These are phyloP conservation scores for Hypotaenidia philippensis DNA, from an alignment of 2,797 vertebrate genomes.

Conservation along the genomic window DNA sequence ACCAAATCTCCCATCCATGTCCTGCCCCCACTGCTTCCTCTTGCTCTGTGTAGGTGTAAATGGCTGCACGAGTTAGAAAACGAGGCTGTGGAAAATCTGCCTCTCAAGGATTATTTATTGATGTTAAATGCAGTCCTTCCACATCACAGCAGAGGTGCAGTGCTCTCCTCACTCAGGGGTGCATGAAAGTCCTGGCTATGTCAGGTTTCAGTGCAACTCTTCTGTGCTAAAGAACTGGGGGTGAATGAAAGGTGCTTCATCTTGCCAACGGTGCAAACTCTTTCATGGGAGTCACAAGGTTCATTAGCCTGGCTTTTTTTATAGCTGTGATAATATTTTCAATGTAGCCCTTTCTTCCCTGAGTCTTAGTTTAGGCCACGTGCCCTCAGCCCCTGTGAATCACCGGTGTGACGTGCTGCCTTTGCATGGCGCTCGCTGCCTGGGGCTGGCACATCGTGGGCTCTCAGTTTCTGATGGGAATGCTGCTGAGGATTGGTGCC, in stretches of 20 bases:
- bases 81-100: neutral
- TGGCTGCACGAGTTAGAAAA: neutral
- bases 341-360: neutral
- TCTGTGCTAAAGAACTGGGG: neutral
- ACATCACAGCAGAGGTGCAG: neutral
- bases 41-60: neutral
- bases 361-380: neutral
- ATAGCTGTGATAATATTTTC: neutral
- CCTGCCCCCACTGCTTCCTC: neutral
- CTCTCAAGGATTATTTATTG: neutral
- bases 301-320: neutral
- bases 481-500: fast-evolving
- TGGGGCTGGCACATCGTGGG: neutral
- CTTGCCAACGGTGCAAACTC: neutral
- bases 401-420: neutral
- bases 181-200: neutral
- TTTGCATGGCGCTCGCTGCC: fast-evolving
- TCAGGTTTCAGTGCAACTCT: neutral
- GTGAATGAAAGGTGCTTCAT: neutral
- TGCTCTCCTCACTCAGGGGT: neutral
- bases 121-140: neutral
- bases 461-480: neutral
- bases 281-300: neutral
- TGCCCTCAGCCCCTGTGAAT: neutral
- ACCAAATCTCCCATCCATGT: neutral